These are phyloP conservation scores for Oncorhynchus mykiss DNA, from an alignment of 2,113 vertebrate genomes.

Conservation along the genomic window DNA sequence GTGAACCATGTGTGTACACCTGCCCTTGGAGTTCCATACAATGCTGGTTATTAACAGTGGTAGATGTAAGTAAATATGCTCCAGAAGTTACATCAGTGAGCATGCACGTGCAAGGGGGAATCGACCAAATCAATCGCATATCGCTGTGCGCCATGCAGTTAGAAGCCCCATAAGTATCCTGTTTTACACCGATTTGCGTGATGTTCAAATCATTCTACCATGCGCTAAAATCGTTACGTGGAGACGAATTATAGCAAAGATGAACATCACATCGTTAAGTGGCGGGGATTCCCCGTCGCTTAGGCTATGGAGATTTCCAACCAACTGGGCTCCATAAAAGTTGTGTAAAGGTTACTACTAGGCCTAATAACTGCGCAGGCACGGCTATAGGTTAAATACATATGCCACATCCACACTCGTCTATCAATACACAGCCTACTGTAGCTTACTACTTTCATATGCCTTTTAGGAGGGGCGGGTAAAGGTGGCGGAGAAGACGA, in stretches of 20 bases:
- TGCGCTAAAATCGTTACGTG: constrained; percentile 20
- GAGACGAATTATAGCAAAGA: constrained; percentile 45
- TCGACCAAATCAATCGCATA: constrained; percentile 49
- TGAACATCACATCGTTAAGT: constrained; percentile 47
- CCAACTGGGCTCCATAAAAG: constrained; percentile 19
- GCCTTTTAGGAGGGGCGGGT: constrained; percentile 84
- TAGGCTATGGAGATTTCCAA: constrained; percentile 12
- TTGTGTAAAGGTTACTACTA: constrained; percentile 23
- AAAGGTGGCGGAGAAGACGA: constrained; percentile 90
- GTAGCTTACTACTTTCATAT: constrained; percentile 4
- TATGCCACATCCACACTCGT: neutral
- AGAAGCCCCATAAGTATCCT: constrained; percentile 43
- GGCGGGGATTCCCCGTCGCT: constrained; percentile 43
- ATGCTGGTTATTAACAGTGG: constrained; percentile 69
- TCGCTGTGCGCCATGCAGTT: constrained; percentile 56
- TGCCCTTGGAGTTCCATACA: constrained; percentile 75
- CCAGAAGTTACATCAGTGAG: constrained; percentile 57
- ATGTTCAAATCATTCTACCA: constrained; percentile 29
- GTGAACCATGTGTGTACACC: constrained; percentile 82
- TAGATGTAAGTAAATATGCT: constrained; percentile 40
- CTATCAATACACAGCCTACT: constrained; percentile 12
- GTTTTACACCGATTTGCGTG: constrained; percentile 10
- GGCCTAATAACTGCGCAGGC: constrained; percentile 1
- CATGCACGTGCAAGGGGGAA: constrained; percentile 66
- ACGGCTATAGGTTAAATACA: neutral